Percentiles rank a stretch among this genome's conserved stretches.
phyloP scores from a whole-genome alignment of 1,140 invertebrate species.

The Drosophila parvula region DNA sequence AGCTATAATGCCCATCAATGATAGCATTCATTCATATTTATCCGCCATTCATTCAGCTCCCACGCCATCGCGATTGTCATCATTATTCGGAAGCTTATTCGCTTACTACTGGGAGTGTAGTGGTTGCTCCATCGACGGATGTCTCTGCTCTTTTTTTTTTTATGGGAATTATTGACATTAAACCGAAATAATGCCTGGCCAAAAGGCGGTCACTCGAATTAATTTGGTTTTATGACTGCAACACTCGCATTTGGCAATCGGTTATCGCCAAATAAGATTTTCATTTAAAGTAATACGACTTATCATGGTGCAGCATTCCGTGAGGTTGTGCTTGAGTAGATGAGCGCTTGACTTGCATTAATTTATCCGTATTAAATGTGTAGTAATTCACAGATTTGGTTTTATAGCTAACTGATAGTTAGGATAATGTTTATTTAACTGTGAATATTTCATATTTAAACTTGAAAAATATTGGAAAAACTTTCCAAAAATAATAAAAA shows the following conservation, averaged over 20 bases:
- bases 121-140: not conserved
- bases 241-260: slow-evolving; percentile 13
- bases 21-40: slow-evolving; percentile 9
- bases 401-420: too few relatives aligned
- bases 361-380: not conserved
- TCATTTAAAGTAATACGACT: not conserved
- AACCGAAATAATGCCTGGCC: slow-evolving; percentile 1
- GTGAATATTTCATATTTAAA: too few relatives aligned
- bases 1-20: not conserved
- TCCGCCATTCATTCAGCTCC: slow-evolving; percentile 8
- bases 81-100: slow-evolving; percentile 11
- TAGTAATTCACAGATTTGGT: not conserved
- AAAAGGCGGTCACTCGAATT: slow-evolving; percentile 13
- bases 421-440: too few relatives aligned
- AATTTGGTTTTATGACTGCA: slow-evolving; percentile 3
- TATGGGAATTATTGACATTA: slow-evolving; percentile 7
- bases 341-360: not conserved
- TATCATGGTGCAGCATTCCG: not conserved
- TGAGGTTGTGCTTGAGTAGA: not conserved
- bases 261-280: slow-evolving; percentile 1
- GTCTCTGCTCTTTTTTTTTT: too few relatives aligned
- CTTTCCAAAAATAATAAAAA: too few relatives aligned
- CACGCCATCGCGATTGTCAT: slow-evolving; percentile 7
- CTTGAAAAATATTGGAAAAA: too few relatives aligned
- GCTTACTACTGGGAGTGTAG: not conserved